Evolutionary conservation across 2,113 vertebrate species (phyloP).

Genomic region (Cheilinus undulatus): DNA sequence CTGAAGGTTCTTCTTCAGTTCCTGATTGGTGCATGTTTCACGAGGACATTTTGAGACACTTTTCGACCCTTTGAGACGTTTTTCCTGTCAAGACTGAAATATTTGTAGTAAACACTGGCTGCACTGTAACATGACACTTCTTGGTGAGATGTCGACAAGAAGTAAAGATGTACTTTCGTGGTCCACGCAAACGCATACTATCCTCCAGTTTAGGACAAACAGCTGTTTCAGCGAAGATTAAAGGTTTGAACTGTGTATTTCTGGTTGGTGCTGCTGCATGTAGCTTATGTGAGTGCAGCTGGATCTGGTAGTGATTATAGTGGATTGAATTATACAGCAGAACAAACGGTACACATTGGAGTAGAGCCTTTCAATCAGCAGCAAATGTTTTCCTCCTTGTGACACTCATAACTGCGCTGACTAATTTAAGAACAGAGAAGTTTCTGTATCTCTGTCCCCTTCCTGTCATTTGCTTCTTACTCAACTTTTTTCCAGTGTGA

Average conservation of each 20-base stretch:
- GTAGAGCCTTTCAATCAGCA: neutral
- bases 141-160: neutral
- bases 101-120: neutral
- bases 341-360: constrained; percentile 4
- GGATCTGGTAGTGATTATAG: constrained; percentile 46
- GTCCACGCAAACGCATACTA: neutral
- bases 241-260: neutral
- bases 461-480: constrained; percentile 53
- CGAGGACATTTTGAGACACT: neutral
- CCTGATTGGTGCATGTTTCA: neutral
- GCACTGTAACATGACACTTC: neutral
- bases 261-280: neutral
- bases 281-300: neutral
- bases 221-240: constrained; percentile 10
- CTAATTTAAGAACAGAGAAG: constrained; percentile 51
- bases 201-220: neutral
- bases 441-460: constrained; percentile 25
- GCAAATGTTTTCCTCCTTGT: neutral
- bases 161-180: neutral
- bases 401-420: neutral
- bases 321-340: constrained; percentile 23
- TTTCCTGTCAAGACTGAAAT: neutral
- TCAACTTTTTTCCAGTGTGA: neutral
- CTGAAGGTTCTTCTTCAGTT: neutral
- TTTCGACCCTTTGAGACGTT: neutral